Evolutionary conservation across 2,797 vertebrate genomes (phyloP).

Genomic region (Petrocephalus sullivani): DNA sequence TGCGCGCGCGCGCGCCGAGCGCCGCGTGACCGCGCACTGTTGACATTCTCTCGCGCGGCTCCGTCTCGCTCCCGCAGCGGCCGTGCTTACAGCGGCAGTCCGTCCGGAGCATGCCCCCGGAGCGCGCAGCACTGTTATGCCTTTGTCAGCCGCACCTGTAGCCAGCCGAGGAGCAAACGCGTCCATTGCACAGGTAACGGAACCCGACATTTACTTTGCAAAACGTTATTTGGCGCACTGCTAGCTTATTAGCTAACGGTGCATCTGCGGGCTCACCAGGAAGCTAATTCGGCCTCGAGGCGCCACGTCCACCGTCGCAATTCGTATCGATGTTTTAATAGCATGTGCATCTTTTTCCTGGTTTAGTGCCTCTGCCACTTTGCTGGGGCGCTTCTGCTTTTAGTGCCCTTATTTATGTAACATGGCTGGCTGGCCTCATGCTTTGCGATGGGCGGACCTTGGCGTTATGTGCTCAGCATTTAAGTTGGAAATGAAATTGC

Average conservation of each 20-base stretch:
- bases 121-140: slow-evolving; percentile 40
- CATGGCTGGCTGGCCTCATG: neutral
- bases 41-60: slow-evolving; percentile 26
- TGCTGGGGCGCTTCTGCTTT: neutral
- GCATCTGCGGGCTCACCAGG: neutral
- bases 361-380: neutral
- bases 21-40: slow-evolving; percentile 43
- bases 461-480: neutral
- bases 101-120: neutral
- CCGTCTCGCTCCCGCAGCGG: slow-evolving; percentile 32
- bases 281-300: slow-evolving; percentile 9
- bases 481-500: neutral
- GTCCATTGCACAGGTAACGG: slow-evolving; percentile 54
- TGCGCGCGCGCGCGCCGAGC: slow-evolving; percentile 26
- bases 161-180: slow-evolving; percentile 33
- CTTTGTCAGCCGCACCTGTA: slow-evolving; percentile 25
- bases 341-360: neutral
- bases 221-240: neutral
- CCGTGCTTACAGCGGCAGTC: neutral
- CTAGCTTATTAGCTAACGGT: slow-evolving; percentile 2
- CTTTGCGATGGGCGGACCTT: neutral
- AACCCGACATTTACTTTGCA: slow-evolving; percentile 26
- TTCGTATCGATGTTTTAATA: neutral
- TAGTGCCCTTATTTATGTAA: neutral
- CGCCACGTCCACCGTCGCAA: neutral